Percentiles rank a stretch among this genome's conserved stretches.
phyloP scores from a whole-genome alignment of 2,113 vertebrate species.

The Loxodonta africana region DNA sequence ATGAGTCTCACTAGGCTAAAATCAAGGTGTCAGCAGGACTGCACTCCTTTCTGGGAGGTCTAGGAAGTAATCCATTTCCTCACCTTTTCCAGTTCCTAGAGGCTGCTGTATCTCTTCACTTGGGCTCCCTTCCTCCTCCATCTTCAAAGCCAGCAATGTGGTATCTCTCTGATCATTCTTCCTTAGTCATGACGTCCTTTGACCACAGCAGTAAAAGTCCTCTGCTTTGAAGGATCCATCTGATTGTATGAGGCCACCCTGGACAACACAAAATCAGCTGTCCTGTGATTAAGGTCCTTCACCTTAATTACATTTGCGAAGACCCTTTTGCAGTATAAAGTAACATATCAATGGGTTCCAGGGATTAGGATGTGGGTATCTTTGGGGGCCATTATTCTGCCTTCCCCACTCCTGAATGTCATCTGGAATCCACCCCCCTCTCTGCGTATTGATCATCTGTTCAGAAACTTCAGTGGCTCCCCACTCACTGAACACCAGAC shows the following conservation, averaged over 20 bases:
- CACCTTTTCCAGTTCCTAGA: neutral
- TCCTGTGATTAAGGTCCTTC: neutral
- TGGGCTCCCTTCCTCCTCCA: neutral
- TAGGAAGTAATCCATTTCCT: neutral
- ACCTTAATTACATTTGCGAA: too few species aligned
- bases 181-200: neutral
- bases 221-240: neutral
- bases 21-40: neutral
- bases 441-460: neutral
- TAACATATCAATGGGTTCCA: too few species aligned
- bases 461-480: neutral
- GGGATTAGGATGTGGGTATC: too few species aligned
- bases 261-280: neutral
- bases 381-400: neutral
- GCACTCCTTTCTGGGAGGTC: neutral
- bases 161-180: neutral
- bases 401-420: neutral
- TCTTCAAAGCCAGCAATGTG: neutral
- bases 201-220: neutral
- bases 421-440: neutral
- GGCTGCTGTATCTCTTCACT: neutral
- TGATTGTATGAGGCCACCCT: neutral
- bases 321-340: too few species aligned
- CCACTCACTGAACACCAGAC: neutral
- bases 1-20: neutral